Evolutionary conservation across 2,797 vertebrate species (phyloP).

Genomic region (Anas bernieri): DNA sequence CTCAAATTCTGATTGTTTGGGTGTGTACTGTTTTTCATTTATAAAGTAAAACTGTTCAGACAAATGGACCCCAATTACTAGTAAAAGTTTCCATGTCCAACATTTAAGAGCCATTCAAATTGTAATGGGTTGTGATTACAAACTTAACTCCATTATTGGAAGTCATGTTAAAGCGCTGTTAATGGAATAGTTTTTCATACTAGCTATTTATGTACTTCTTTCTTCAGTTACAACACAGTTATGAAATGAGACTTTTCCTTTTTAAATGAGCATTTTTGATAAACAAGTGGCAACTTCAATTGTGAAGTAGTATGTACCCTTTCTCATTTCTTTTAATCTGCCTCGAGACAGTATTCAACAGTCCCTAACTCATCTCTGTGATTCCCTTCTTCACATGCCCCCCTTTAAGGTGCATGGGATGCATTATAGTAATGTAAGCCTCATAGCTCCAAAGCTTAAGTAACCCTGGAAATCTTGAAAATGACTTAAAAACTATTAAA

Average conservation of each 20-base stretch:
- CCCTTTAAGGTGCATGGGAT: not conserved
- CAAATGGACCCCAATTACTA: not conserved
- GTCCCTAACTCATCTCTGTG: not conserved
- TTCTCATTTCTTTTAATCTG: not conserved
- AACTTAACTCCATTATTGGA: not conserved
- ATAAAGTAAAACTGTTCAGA: not conserved
- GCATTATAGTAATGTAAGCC: not conserved
- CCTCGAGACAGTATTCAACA: not conserved
- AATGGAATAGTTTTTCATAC: not conserved
- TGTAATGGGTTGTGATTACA: not conserved
- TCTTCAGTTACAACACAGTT: not conserved
- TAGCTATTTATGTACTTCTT: not conserved
- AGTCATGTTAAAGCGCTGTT: not conserved
- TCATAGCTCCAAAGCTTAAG: not conserved
- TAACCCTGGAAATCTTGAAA: not conserved
- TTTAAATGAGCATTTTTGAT: not conserved
- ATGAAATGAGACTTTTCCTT: not conserved
- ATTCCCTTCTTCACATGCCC: not conserved
- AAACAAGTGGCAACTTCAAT: not conserved
- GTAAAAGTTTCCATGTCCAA: not conserved
- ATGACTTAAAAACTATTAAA: not conserved
- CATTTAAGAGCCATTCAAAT: not conserved
- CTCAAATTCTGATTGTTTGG: not conserved
- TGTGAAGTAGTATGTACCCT: not conserved
- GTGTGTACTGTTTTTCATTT: not conserved